Percentiles rank a stretch among this genome's conserved stretches.
Conservation (phyloP, 2,797 vertebrate genomes). For the Amphiprion clarkii region DNA sequence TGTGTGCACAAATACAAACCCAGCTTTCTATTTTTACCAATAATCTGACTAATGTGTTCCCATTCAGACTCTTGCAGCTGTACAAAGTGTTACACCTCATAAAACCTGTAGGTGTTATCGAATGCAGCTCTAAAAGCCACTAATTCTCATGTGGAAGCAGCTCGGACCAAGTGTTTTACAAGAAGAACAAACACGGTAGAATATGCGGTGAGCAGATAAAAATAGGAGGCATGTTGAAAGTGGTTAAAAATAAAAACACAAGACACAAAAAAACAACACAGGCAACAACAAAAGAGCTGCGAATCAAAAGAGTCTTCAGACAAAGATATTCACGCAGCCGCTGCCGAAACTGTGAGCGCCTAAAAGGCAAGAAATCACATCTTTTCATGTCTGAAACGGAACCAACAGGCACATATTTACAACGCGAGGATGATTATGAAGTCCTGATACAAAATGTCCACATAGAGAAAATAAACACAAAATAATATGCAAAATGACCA, state of each 20-base stretch:
- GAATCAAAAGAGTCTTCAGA: too few relatives aligned
- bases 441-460: too few relatives aligned
- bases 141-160: background rate
- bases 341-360: too few relatives aligned
- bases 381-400: too few relatives aligned
- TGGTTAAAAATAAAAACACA: constrained; percentile 58
- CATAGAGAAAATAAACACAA: too few relatives aligned
- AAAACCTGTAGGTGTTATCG: background rate
- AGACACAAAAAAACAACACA: background rate
- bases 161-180: constrained; percentile 6
- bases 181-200: constrained; percentile 10
- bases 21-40: background rate
- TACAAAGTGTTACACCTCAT: background rate
- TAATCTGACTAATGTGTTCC: background rate
- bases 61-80: too few relatives aligned
- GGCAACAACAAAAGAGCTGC: background rate
- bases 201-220: constrained; percentile 34
- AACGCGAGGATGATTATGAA: too few relatives aligned
- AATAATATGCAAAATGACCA: too few relatives aligned
- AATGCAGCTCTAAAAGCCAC: background rate
- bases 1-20: background rate
- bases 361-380: too few relatives aligned
- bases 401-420: too few relatives aligned
- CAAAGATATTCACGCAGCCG: too few relatives aligned
- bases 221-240: constrained; percentile 46